These are phyloP conservation scores for Chaetodon trifasciatus DNA, from an alignment of 2,797 vertebrate species.

Conservation along the genomic window DNA sequence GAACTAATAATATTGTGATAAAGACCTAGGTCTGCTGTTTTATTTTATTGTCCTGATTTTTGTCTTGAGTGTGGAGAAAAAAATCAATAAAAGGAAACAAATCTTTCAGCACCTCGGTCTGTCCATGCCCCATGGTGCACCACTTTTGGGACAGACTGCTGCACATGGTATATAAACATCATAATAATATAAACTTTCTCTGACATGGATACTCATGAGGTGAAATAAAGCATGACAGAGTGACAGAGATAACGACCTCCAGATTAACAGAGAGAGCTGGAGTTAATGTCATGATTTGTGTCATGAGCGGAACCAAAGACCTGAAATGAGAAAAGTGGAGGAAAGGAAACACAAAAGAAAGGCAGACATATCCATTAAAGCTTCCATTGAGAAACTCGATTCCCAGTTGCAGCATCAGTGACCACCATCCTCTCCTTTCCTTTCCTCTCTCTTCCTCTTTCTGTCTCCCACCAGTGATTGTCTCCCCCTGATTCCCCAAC, in stretches of 20 bases:
- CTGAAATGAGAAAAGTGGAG: slow-evolving; percentile 42
- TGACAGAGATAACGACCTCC: neutral
- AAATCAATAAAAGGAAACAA: neutral
- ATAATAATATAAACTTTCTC: slow-evolving; percentile 1
- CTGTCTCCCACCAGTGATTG: slow-evolving; percentile 51
- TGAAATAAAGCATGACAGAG: slow-evolving; percentile 1
- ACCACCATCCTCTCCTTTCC: slow-evolving; percentile 32
- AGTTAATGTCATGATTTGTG: slow-evolving; percentile 5
- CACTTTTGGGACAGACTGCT: neutral
- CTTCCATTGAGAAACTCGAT: slow-evolving; percentile 67
- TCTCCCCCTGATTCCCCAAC: slow-evolving; percentile 63
- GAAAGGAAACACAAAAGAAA: slow-evolving; percentile 24
- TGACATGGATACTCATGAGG: neutral
- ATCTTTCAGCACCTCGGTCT: neutral
- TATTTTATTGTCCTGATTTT: too few species aligned
- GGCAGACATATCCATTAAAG: slow-evolving; percentile 58
- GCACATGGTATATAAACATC: neutral
- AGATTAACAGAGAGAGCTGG: slow-evolving; percentile 6
- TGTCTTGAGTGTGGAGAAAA: neutral
- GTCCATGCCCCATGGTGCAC: neutral
- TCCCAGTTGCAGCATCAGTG: slow-evolving; percentile 64
- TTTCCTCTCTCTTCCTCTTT: slow-evolving; percentile 29
- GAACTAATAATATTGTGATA: too few species aligned
- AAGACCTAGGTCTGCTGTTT: too few species aligned
- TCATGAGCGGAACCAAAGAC: slow-evolving; percentile 16